These are phyloP conservation scores for Paracentrotus lividus DNA, from an alignment of 53 echinoderm and acorn worm species.

Conservation along the genomic window DNA sequence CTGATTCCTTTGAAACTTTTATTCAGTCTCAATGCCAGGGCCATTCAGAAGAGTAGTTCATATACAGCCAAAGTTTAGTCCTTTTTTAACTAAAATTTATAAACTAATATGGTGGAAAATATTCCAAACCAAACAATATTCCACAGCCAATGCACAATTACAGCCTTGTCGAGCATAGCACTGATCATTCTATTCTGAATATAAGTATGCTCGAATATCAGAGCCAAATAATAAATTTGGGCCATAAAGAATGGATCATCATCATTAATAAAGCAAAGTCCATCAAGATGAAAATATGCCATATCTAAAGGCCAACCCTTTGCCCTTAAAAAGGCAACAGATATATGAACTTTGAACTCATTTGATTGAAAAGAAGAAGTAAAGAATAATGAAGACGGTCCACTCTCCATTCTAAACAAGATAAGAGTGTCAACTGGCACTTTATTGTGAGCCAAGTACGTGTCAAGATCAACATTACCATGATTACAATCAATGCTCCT, in stretches of 20 bases:
- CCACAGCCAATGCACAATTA: neutral
- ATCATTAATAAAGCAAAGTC: constrained; percentile 43
- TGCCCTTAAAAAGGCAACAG: neutral
- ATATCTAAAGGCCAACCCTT: neutral
- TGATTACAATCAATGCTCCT: neutral
- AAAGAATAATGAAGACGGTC: neutral
- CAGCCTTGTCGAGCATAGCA: neutral
- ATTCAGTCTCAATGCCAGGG: too few species aligned
- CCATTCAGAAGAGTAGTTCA: neutral
- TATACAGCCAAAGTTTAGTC: neutral
- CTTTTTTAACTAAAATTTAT: neutral
- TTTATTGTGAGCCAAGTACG: neutral
- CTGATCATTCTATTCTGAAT: neutral
- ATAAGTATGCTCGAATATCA: neutral
- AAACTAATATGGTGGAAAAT: too few species aligned
- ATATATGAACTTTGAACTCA: neutral
- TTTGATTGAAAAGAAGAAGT: neutral
- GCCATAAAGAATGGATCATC: neutral
- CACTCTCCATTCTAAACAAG: neutral
- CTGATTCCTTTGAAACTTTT: neutral
- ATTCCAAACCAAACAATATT: neutral
- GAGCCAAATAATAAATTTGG: neutral
- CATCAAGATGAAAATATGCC: constrained; percentile 11
- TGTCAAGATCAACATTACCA: constrained; percentile 6
- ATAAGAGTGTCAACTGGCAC: neutral